Conservation (phyloP, 2,888 invertebrate species). For the Caenorhabditis imperialis region DNA sequence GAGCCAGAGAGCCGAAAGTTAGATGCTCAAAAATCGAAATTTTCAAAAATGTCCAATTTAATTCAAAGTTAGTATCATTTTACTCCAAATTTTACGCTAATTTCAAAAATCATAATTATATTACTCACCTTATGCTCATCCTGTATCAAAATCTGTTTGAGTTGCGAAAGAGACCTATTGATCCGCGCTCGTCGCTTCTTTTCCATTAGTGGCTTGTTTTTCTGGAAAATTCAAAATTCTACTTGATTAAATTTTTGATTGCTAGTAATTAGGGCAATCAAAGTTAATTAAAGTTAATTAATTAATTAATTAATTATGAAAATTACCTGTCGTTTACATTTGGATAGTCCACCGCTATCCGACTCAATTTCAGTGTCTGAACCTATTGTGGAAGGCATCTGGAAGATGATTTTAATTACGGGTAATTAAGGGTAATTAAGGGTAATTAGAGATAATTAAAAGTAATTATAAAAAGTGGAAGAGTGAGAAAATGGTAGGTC, state of each 20-base stretch:
- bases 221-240: slow-evolving; percentile 52
- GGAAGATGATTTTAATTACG: neutral
- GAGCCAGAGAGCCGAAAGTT: too few species aligned
- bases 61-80: too few species aligned
- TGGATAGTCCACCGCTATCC: slow-evolving; percentile 5
- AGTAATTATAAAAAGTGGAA: too few species aligned
- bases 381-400: slow-evolving; percentile 4
- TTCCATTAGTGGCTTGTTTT: slow-evolving; percentile 68
- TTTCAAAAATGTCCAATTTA: too few species aligned
- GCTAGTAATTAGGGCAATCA: too few species aligned
- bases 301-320: neutral
- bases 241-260: too few species aligned
- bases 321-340: slow-evolving; percentile 6
- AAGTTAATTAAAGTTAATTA: too few species aligned
- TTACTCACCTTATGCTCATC: slow-evolving; percentile 60
- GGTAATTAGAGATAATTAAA: neutral
- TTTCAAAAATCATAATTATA: too few species aligned
- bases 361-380: slow-evolving; percentile 38
- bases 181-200: slow-evolving; percentile 65
- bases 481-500: too few species aligned
- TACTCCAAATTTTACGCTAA: too few species aligned
- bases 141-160: slow-evolving; percentile 63
- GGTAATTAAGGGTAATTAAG: neutral
- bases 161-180: slow-evolving; percentile 56
- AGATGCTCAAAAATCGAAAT: too few species aligned